Evolutionary conservation across 2,113 vertebrate species (phyloP), one percentile per base, ranked within the genome.

Genomic region (Phyllopteryx taeniolatus): DNA sequence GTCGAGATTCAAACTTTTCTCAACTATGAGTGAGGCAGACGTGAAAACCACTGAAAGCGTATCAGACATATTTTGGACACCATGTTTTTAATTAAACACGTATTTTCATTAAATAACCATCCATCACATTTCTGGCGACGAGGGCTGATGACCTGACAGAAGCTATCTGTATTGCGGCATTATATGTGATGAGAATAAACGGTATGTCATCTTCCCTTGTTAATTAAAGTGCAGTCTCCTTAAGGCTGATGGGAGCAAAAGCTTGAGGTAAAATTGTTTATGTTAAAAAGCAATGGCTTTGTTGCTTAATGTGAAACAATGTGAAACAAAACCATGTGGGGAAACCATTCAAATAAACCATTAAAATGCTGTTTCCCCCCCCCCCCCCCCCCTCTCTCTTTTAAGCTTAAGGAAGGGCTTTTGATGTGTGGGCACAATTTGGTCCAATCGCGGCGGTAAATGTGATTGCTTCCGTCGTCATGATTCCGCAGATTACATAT

Each of bases 381-480:
- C 11, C 44, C 44, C 5, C 44, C 44, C 44, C 12, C 12, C 13
- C 4, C 17, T 76, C 39, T 68, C 70, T 74, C 59, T 74, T 82
- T 82, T 75, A 71, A 65, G 67, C 68, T 73, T 83, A 80, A 80
- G 82, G 56, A 69, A 80, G 14, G 67, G 33, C 8, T 75, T 87
- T 81, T 87, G 85, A 90, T 87, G 81, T 79, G 73, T 67, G 81
- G 72, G 78, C 83, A 77, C 76, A 80, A 79, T 88, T 82, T 83
- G 53, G 76, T 76, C 81, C 8, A 27, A 60, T 60, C 59, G 71
- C 71, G 59, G 76, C 71, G 73, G 80, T 81, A 84, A 78, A 91
- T 88, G 84, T 90, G 86, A 91, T 91, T 90, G 89, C 87, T 85
- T 87, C 71, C 80, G 79, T 88, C 85, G 81, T 84, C 83, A 77